Evolutionary conservation across 2,888 invertebrate genomes (phyloP).

Genomic region (Electrophaes corylata): DNA sequence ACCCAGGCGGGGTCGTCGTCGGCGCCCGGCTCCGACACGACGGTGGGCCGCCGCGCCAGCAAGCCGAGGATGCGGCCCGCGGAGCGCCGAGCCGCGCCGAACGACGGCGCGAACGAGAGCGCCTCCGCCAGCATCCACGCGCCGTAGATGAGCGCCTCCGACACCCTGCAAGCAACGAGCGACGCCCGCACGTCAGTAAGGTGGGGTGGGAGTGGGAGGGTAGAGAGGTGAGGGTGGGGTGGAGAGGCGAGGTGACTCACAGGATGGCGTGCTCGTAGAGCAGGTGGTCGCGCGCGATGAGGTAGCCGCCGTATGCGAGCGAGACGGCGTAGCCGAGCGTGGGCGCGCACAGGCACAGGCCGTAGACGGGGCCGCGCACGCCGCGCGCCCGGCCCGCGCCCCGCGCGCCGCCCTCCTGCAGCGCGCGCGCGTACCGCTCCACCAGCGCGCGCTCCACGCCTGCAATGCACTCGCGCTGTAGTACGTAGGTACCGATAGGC

Average conservation of each 20-base stretch:
- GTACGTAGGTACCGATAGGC: too few relatives aligned
- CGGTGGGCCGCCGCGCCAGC: constrained; percentile 69
- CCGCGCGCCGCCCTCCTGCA: constrained; percentile 52
- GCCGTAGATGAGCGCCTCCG: constrained; percentile 90
- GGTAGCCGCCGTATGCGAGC: constrained; percentile 88
- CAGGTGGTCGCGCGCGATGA: constrained; percentile 85
- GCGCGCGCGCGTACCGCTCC: constrained; percentile 50
- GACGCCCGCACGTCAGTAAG: too few relatives aligned
- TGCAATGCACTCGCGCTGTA: constrained; percentile 64
- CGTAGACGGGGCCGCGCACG: constrained; percentile 88
- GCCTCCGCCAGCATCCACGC: constrained; percentile 92
- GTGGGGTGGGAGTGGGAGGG: too few relatives aligned
- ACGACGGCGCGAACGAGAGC: constrained; percentile 90
- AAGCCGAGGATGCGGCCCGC: constrained; percentile 86
- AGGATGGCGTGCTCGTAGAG: constrained; percentile 87
- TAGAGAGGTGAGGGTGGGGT: background rate
- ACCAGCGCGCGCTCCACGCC: constrained; percentile 67
- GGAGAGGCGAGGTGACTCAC: constrained; percentile 64
- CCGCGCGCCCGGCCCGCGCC: constrained; percentile 66
- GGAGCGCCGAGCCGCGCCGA: constrained; percentile 88
- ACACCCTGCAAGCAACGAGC: constrained; percentile 83
- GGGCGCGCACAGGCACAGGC: constrained; percentile 87
- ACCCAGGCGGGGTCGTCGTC: constrained; percentile 62
- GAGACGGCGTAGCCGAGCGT: constrained; percentile 89
- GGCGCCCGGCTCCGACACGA: constrained; percentile 59